Evolutionary conservation across 1,140 invertebrate genomes (phyloP), one percentile per base, ranked within the genome.

Genomic region (Drosophila miranda): DNA sequence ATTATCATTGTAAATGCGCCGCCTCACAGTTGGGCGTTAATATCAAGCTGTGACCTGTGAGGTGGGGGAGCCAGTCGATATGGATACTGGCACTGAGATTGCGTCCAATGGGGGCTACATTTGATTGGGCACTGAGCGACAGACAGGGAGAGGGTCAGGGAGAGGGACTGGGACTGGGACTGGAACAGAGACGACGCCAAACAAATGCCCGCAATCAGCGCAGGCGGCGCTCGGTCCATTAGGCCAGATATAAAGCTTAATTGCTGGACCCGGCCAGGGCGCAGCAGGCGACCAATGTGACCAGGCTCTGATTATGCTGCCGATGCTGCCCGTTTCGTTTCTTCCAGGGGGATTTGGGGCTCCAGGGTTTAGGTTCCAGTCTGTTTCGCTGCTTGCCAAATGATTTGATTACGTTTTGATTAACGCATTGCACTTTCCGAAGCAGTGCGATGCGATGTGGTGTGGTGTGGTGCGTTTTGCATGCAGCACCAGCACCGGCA

Each of bases 241-340:
- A 90, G 89, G 81, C 80, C 78, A 77, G 87, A 90, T 90, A 89
- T 89, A 90, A 89, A 83, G 86, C 89, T 90, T 90, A 90, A 90
- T 90, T 90, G 89, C 87, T 75, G 69, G 75, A 72, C 80, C 84
- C 59, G 71, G 81, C 67, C 61, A 89, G 79, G 59, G 76, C 79
- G 57, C 89, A 79, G 75, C 88, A 68, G 82, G 87, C 64, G 59
- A 68, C 56, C 77, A 76, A 73, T 83, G 81, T 80, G 81, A 84
- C 81, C 72, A 66, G 81, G 56, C 62, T 55, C 57, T 82, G 78
- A 75, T 78, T 78, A 55, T 82, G 58, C 61, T 81, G 73, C 59
- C 44, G 66, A 45, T 50, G 56, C 30, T 46, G 61, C 70, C 43
- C 53, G 53, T 71, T 70, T 60, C 60, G 26, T 6, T 3, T 3